Conservation (phyloP, 2,888 invertebrate species). For the Morpho achilles region DNA sequence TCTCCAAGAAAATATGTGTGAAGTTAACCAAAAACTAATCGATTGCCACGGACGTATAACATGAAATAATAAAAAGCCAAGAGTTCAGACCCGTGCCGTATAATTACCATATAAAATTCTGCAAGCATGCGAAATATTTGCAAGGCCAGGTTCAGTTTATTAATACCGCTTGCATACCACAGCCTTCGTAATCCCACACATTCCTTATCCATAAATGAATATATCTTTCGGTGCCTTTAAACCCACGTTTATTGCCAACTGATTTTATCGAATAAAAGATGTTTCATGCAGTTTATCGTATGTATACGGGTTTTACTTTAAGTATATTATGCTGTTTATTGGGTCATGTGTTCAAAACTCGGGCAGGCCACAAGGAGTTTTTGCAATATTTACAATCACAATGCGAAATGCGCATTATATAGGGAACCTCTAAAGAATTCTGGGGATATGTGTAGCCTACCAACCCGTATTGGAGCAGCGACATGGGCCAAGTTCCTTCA, state of each 20-base stretch:
- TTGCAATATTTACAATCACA: too few relatives aligned
- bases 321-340: too few relatives aligned
- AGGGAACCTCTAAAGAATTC: too few relatives aligned
- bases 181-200: conserved; percentile 47
- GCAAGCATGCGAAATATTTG: conserved; percentile 12
- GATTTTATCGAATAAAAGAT: conserved; percentile 15
- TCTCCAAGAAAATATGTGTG: too few relatives aligned
- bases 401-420: too few relatives aligned
- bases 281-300: conserved; percentile 3
- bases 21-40: too few relatives aligned
- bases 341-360: too few relatives aligned
- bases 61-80: not conserved
- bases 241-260: conserved; percentile 29
- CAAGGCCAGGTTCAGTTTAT: conserved; percentile 12
- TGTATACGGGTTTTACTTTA: not conserved
- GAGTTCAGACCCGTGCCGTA: not conserved
- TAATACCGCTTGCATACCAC: conserved; percentile 25
- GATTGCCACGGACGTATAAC: too few relatives aligned
- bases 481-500: not conserved
- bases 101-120: conserved; percentile 5
- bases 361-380: too few relatives aligned
- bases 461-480: not conserved
- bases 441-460: not conserved
- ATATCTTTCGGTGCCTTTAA: conserved; percentile 42
- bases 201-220: conserved; percentile 32